Evolutionary conservation across 64 coral and sea anemone genomes (phyloP).

Genomic region (Acropora tenuis): DNA sequence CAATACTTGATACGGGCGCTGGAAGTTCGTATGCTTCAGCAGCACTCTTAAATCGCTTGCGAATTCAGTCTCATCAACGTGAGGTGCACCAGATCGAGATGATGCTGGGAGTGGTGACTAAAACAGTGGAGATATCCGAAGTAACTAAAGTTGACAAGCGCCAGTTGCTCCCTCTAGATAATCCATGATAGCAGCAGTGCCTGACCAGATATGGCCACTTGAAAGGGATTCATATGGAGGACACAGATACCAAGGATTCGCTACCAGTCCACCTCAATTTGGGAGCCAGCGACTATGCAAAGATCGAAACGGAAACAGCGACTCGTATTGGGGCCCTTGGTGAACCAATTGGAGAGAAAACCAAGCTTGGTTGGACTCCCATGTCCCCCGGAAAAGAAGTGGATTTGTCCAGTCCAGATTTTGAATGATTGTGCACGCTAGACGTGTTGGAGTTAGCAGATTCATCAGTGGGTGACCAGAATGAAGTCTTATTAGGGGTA

Average conservation of each 20-base stretch:
- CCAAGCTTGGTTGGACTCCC: slow-evolving; percentile 13
- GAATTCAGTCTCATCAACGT: neutral
- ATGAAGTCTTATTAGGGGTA: neutral
- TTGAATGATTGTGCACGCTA: too few relatives aligned
- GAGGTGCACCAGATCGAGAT: slow-evolving; percentile 17
- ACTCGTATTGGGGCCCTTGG: slow-evolving; percentile 2
- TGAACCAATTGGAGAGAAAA: slow-evolving; percentile 24
- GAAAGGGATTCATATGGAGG: slow-evolving; percentile 1
- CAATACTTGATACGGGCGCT: neutral
- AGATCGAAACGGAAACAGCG: neutral
- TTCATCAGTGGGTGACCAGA: neutral
- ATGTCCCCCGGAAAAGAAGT: slow-evolving; percentile 23
- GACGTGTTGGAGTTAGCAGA: neutral
- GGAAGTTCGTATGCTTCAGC: slow-evolving; percentile 29
- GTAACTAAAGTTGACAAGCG: neutral
- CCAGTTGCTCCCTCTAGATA: neutral
- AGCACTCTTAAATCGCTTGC: neutral
- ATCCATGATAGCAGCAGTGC: neutral
- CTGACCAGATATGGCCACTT: too few relatives aligned
- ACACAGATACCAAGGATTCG: neutral
- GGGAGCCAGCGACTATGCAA: neutral
- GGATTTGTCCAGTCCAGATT: neutral
- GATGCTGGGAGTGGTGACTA: neutral
- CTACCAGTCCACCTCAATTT: slow-evolving; percentile 11
- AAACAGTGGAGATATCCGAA: slow-evolving; percentile 21